Conservation (phyloP, 2,888 invertebrate genomes). For the Drosophila melanosoma region DNA sequence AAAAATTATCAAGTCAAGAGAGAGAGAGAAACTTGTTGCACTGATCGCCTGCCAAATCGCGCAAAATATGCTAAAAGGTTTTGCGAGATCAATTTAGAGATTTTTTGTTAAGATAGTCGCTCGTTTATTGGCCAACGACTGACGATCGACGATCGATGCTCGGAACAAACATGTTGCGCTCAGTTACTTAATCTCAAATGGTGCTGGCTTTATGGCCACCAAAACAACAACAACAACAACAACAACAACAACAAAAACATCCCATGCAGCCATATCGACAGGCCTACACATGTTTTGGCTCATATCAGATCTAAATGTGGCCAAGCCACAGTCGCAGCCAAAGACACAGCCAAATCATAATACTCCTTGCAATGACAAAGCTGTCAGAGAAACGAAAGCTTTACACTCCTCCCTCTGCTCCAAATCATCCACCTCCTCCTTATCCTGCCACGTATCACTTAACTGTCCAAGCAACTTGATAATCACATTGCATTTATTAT, state of each 20-base stretch:
- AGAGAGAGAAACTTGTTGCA: constrained; percentile 44
- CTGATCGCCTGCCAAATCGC: constrained; percentile 76
- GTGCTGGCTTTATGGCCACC: constrained; percentile 64
- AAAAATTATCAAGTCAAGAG: constrained; percentile 21
- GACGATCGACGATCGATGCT: constrained; percentile 33
- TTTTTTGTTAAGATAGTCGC: constrained; percentile 76
- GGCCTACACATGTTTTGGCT: constrained; percentile 74
- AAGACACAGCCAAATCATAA: constrained; percentile 9
- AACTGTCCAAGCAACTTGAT: constrained; percentile 34
- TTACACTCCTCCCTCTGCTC: constrained; percentile 10
- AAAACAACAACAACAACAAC: constrained; percentile 20
- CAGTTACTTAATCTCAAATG: constrained; percentile 78
- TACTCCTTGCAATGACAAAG: constrained; percentile 69
- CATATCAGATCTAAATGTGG: constrained; percentile 66
- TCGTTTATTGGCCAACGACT: constrained; percentile 76
- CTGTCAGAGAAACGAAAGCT: constrained; percentile 36
- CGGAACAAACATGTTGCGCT: constrained; percentile 70
- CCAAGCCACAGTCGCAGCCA: constrained; percentile 52
- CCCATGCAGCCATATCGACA: constrained; percentile 64
- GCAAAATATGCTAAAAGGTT: constrained; percentile 82
- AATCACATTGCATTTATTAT: constrained; percentile 5
- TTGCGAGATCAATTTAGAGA: constrained; percentile 80
- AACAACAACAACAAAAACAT: constrained; percentile 21
- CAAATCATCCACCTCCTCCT: neutral
- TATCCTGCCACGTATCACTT: constrained; percentile 51